Evolutionary conservation across 2,888 invertebrate genomes (phyloP).

Genomic region (Blastobasis adustella): DNA sequence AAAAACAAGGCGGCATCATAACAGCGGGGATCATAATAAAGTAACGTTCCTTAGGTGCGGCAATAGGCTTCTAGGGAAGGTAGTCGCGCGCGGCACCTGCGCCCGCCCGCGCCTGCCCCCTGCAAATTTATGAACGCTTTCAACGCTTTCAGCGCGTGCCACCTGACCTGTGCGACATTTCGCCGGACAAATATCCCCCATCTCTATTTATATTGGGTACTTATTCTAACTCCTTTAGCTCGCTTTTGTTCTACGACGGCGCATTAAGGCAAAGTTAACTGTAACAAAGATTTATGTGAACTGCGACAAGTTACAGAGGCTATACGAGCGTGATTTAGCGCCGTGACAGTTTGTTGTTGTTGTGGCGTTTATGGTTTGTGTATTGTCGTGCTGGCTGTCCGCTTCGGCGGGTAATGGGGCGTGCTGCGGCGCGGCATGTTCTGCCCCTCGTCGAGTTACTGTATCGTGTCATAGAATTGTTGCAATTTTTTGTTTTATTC

Average conservation of each 20-base stretch:
- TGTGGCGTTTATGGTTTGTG: too few relatives aligned
- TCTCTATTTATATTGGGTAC: constrained; percentile 55
- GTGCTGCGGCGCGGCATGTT: too few relatives aligned
- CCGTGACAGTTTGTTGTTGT: too few relatives aligned
- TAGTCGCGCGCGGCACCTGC: constrained; percentile 51
- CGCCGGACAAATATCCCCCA: constrained; percentile 56
- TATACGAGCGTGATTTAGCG: neutral
- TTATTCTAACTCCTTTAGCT: constrained; percentile 30
- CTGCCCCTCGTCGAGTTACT: too few relatives aligned
- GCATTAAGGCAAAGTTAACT: constrained; percentile 6
- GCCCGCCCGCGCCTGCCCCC: constrained; percentile 49
- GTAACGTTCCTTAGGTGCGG: constrained; percentile 30
- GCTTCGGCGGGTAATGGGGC: too few relatives aligned
- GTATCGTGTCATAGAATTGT: too few relatives aligned
- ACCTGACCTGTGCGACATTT: constrained; percentile 69
- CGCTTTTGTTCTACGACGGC: constrained; percentile 3
- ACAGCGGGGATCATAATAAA: constrained; percentile 25
- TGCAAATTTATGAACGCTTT: constrained; percentile 67
- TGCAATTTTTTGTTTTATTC: too few relatives aligned
- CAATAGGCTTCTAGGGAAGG: constrained; percentile 38
- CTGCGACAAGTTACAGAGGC: neutral
- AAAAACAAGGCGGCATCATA: constrained; percentile 11
- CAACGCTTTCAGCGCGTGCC: constrained; percentile 66
- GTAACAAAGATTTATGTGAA: constrained; percentile 7
- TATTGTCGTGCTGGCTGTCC: too few relatives aligned